Evolutionary conservation across 2,888 invertebrate species (phyloP).

Genomic region (Euproctis similis): DNA sequence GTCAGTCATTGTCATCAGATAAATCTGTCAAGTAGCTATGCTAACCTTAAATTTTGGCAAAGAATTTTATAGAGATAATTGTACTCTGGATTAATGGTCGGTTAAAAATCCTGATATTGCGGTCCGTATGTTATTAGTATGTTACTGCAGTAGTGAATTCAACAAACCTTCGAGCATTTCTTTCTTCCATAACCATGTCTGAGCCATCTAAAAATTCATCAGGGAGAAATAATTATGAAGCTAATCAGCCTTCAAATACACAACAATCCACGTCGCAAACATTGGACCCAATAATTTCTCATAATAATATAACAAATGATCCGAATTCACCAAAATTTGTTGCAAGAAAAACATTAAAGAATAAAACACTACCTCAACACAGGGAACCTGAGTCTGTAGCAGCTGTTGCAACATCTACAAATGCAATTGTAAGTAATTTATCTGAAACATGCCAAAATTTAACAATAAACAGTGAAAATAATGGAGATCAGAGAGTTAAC

Average conservation of each 20-base stretch:
- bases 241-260: slow-evolving; percentile 31
- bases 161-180: too few relatives aligned
- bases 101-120: too few relatives aligned
- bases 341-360: slow-evolving; percentile 15
- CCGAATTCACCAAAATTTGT: slow-evolving; percentile 15
- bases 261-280: slow-evolving; percentile 35
- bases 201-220: slow-evolving; percentile 31
- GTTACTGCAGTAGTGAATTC: too few relatives aligned
- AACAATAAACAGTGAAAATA: slow-evolving; percentile 28
- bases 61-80: too few relatives aligned
- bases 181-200: slow-evolving; percentile 31
- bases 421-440: slow-evolving; percentile 24
- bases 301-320: slow-evolving; percentile 28
- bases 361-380: slow-evolving; percentile 13
- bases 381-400: slow-evolving; percentile 15
- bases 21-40: too few relatives aligned
- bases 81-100: too few relatives aligned
- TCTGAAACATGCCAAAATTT: slow-evolving; percentile 26
- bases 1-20: too few relatives aligned
- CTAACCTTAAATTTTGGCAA: too few relatives aligned
- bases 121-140: too few relatives aligned
- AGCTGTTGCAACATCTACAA: slow-evolving; percentile 13
- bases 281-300: slow-evolving; percentile 30
- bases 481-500: slow-evolving; percentile 22
- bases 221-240: slow-evolving; percentile 31